A percentile compares a stretch with the other conserved stretches of the same genome.
phyloP scores from a whole-genome alignment of 2,797 vertebrate genomes.

The Aselliscus stoliczkanus region DNA sequence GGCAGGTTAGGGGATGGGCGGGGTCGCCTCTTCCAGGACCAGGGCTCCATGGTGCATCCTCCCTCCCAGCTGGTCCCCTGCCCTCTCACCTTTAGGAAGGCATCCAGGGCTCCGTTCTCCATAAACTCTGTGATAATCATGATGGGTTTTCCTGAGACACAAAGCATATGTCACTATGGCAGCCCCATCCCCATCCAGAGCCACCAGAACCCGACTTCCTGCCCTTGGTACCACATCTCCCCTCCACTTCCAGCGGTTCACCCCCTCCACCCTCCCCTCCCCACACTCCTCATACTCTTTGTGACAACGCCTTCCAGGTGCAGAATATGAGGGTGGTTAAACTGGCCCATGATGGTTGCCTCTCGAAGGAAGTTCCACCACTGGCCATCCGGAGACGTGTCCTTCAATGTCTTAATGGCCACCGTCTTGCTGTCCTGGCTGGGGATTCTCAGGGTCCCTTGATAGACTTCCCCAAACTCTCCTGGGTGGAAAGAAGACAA shows the following conservation, averaged over 20 bases:
- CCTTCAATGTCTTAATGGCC: conserved; percentile 84
- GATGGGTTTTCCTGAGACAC: conserved; percentile 82
- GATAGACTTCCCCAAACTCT: conserved; percentile 85
- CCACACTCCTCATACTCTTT: conserved; percentile 76
- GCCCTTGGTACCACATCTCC: background rate
- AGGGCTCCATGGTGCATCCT: background rate
- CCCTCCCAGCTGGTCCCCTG: background rate
- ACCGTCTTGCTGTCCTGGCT: conserved; percentile 79
- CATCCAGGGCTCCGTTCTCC: conserved; percentile 85
- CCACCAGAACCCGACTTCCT: background rate
- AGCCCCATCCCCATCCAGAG: background rate
- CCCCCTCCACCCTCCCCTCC: too few relatives aligned
- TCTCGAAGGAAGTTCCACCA: conserved; percentile 96
- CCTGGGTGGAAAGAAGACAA: conserved; percentile 72
- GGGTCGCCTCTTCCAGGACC: background rate
- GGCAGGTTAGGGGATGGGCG: background rate
- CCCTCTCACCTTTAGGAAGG: conserved; percentile 82
- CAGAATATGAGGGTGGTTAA: conserved; percentile 91
- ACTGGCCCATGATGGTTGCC: conserved; percentile 96
- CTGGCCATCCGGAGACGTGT: conserved; percentile 84
- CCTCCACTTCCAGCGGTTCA: fast-evolving
- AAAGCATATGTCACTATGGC: background rate
- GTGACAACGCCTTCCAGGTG: conserved; percentile 83
- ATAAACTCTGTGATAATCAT: conserved; percentile 88
- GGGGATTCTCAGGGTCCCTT: conserved; percentile 77